Base-by-base conservation (phyloP, 2,888 invertebrate genomes). In the Sialis lutaria region DNA sequence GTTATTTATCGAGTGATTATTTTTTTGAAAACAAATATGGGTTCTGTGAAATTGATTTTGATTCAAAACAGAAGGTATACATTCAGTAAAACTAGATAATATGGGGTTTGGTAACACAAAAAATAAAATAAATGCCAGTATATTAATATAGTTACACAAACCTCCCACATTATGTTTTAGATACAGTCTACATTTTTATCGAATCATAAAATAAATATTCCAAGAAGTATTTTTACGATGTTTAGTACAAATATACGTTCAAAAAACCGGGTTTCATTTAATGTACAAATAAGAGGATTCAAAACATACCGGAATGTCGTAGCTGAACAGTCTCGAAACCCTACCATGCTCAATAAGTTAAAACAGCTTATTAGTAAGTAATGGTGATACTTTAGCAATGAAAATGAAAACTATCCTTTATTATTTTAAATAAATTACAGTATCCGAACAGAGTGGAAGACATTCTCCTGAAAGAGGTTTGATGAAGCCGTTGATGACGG, bases 251-350 rank as follows among this genome's bases (percentile, higher is more conserved):
- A 59, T 40, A 51, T 64, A 37, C 45, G 53, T 39, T 51, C 55
- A 39, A 54, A 60, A 42, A 63, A 61, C 48, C 55, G 51, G 30
- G 63, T 60, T 52, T 54, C 54, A 10, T 64, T 62, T 50, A 65
- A 67, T 55, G 60, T 75, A 13, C 80, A 81, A 61, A 69, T 75
- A 12, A 73, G 89, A 45, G 75, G 76, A 35, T 90, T 90, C 62
- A 89, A 88, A 67, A 89, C 88, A 0, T 79, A 84, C 53, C 69
- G 87, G 46, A 77, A 74, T 51, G 69, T 82, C 32, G 72, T 75
- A 53, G 76, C 82, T 0, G 87, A 87, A 55, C 59, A 74, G 45
- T 72, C 76, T 53, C 67, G 86, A 54, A 86, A 85, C 64, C 83
- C 86, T 1, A 73, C 78, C 37, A 59, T 85, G 45, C 63, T 76